Conservation (phyloP, 2,797 vertebrate species). For the Allobates femoralis region DNA sequence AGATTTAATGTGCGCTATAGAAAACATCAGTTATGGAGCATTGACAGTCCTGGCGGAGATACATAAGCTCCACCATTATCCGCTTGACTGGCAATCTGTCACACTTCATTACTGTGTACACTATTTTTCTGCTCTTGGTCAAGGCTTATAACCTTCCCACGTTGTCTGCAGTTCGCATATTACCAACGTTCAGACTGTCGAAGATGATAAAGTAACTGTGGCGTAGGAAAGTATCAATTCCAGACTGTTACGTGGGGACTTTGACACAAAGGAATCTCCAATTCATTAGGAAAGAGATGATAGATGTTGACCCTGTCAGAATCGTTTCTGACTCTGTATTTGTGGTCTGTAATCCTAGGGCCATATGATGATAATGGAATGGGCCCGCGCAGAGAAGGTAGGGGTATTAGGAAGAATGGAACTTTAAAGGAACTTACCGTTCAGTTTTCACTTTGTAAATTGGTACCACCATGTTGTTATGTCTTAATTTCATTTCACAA, state of each 20-base stretch:
- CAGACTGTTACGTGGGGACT: neutral
- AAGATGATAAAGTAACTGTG: constrained; percentile 10
- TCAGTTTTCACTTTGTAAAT: no score
- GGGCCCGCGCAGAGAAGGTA: neutral
- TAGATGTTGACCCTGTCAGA: neutral
- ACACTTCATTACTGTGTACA: constrained; percentile 39
- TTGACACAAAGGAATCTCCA: neutral
- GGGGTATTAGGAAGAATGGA: neutral
- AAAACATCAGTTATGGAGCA: constrained; percentile 44
- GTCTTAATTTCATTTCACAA: no score
- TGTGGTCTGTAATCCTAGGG: neutral
- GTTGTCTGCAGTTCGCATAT: constrained; percentile 11
- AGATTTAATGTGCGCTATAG: neutral
- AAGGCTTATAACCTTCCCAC: constrained; percentile 37
- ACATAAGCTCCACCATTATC: constrained; percentile 50
- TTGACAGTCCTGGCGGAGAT: constrained; percentile 33
- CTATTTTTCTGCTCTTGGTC: constrained; percentile 38
- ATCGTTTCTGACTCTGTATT: no score
- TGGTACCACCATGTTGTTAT: no score
- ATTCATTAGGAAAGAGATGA: neutral
- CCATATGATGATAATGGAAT: neutral
- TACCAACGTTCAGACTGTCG: neutral
- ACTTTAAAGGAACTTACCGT: no score
- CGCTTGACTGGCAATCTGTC: constrained; percentile 35
- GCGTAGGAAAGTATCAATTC: neutral